A percentile compares a stretch with the other conserved stretches of the same genome.
Conservation (phyloP, 1,140 invertebrate genomes). For the Copidosoma floridanum region DNA sequence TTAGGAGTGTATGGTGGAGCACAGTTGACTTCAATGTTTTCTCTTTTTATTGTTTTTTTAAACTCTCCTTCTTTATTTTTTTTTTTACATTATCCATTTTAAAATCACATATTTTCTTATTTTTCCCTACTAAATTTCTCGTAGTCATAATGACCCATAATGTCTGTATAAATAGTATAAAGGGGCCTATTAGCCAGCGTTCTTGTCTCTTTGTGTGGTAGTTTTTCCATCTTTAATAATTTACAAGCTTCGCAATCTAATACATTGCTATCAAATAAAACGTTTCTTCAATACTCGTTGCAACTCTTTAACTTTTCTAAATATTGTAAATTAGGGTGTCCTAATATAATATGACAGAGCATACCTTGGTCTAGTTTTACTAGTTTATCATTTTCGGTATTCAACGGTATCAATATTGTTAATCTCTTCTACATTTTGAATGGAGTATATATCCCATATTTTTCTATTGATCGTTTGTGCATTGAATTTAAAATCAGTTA, state of each 20-base stretch:
- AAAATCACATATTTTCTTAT: slow-evolving; percentile 21
- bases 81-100: too few species aligned
- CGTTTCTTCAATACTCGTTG: slow-evolving; percentile 22
- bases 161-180: slow-evolving; percentile 25
- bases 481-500: background rate
- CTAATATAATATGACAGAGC: slow-evolving; percentile 32
- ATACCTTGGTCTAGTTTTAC: slow-evolving; percentile 26
- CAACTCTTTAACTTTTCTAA: slow-evolving; percentile 30
- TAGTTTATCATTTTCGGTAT: slow-evolving; percentile 5
- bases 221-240: slow-evolving; percentile 29
- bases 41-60: slow-evolving; percentile 21
- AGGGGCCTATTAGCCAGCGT: slow-evolving; percentile 17
- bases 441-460: background rate
- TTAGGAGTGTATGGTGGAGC: slow-evolving; percentile 33
- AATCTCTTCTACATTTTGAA: slow-evolving; percentile 19
- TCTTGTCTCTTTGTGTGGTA: slow-evolving; percentile 24
- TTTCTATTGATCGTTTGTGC: background rate
- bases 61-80: too few species aligned
- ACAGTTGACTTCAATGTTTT: slow-evolving; percentile 29
- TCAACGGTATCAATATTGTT: slow-evolving; percentile 6
- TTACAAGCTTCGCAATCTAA: slow-evolving; percentile 30
- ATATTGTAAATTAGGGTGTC: slow-evolving; percentile 32
- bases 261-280: slow-evolving; percentile 31
- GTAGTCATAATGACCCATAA: slow-evolving; percentile 29
- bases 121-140: slow-evolving; percentile 20